These are phyloP conservation scores for Microcebus lehilahytsara DNA, from an alignment of 2,113 vertebrate genomes.

Conservation along the genomic window DNA sequence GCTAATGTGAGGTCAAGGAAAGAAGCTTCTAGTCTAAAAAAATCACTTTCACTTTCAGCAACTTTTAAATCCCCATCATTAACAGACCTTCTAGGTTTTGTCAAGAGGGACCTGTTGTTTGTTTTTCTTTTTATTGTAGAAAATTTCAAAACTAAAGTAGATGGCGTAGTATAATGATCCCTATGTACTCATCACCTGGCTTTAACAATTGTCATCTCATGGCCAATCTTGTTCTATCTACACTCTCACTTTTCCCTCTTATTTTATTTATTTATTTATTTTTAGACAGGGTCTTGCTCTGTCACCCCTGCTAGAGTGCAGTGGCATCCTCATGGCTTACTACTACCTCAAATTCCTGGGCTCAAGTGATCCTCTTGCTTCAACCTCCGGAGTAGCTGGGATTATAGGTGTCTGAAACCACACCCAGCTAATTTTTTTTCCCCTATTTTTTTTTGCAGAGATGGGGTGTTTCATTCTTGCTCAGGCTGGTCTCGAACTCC, in stretches of 20 bases:
- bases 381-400: no score
- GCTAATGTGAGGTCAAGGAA: not conserved
- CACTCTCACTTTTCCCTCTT: not conserved
- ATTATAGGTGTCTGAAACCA: no score
- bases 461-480: no score
- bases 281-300: no score
- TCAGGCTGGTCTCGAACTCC: no score
- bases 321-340: no score
- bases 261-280: not conserved
- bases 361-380: no score
- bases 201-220: not conserved
- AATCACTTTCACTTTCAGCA: not conserved
- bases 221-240: not conserved
- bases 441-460: no score
- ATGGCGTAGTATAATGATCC: not conserved
- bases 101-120: not conserved
- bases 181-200: not conserved
- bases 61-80: not conserved
- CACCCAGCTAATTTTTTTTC: no score
- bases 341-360: no score
- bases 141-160: slow-evolving; percentile 16
- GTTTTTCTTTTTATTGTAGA: slow-evolving; percentile 5
- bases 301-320: no score
- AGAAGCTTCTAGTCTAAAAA: not conserved
- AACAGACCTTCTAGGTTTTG: not conserved